phyloP scores from a whole-genome alignment of 2,888 invertebrate species.

The Calameuta filiformis region DNA sequence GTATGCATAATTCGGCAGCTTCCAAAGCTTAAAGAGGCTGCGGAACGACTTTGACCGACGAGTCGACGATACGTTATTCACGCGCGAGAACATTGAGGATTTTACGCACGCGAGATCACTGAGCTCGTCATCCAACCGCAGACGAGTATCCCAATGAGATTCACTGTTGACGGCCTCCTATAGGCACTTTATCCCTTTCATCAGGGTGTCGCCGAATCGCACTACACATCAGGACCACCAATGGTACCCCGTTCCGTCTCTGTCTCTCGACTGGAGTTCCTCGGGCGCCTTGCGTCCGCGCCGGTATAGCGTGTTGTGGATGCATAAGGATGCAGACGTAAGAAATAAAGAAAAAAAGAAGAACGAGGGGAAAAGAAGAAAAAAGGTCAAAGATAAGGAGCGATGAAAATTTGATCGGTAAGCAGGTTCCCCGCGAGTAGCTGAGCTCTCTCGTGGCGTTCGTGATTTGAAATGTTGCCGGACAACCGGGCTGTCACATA shows the following conservation, averaged over 20 bases:
- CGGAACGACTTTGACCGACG: neutral
- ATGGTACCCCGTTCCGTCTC: neutral
- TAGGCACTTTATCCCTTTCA: neutral
- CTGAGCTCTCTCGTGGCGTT: neutral
- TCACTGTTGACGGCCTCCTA: neutral
- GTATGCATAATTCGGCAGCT: neutral
- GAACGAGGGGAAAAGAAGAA: too few relatives aligned
- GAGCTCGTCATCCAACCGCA: neutral
- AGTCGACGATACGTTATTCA: neutral
- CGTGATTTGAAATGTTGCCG: neutral
- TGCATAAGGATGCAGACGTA: neutral
- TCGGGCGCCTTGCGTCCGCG: neutral
- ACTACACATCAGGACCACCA: neutral
- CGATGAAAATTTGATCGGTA: neutral
- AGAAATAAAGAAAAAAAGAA: neutral
- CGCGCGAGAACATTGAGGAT: neutral
- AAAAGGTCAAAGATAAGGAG: neutral
- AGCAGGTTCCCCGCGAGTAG: neutral
- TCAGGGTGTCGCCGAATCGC: neutral
- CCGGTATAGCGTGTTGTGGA: neutral
- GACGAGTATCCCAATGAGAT: neutral
- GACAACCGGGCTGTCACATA: neutral
- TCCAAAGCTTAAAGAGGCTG: neutral
- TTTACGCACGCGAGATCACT: neutral
- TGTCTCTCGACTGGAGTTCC: neutral